Percentiles rank a stretch among this genome's conserved stretches.
Evolutionary conservation across 2,797 vertebrate genomes (phyloP).

Genomic region (Aeoliscus strigatus): DNA sequence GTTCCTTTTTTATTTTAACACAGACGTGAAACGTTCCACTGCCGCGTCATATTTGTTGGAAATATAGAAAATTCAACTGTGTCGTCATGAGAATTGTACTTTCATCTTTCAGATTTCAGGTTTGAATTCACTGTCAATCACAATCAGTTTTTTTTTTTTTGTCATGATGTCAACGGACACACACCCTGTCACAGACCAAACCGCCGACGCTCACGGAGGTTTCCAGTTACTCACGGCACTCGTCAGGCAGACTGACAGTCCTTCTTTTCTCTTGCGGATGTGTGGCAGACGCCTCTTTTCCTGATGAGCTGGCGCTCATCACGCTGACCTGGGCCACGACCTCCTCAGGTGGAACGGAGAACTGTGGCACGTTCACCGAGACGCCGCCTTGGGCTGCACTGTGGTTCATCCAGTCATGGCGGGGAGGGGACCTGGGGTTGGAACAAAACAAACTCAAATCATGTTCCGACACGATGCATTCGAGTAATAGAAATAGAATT

Average conservation of each 20-base stretch:
- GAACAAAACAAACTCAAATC: not conserved
- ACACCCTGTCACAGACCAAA: too few relatives aligned
- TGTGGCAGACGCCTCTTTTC: conserved; percentile 38
- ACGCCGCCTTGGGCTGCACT: conserved; percentile 11
- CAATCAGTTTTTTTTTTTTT: too few relatives aligned
- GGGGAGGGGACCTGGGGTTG: conserved; percentile 12
- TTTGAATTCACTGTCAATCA: too few relatives aligned
- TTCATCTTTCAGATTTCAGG: too few relatives aligned
- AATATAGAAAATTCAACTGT: too few relatives aligned
- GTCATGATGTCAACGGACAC: too few relatives aligned
- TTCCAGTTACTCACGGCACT: conserved; percentile 80
- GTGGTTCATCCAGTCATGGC: not conserved
- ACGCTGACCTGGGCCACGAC: conserved; percentile 41
- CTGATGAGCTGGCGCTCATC: conserved; percentile 12
- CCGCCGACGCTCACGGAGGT: too few relatives aligned
- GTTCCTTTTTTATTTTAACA: too few relatives aligned
- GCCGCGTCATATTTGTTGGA: too few relatives aligned
- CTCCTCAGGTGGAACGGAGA: conserved; percentile 30
- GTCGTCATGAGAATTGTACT: too few relatives aligned
- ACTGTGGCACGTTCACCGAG: conserved; percentile 56
- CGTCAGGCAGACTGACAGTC: conserved; percentile 78
- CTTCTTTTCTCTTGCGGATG: conserved; percentile 67
- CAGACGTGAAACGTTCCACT: too few relatives aligned
- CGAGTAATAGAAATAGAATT: conserved; percentile 8
- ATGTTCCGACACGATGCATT: not conserved